Evolutionary conservation across 2,888 invertebrate species (phyloP), one percentile per base, ranked within the genome.

Genomic region (Apeira syringaria): DNA sequence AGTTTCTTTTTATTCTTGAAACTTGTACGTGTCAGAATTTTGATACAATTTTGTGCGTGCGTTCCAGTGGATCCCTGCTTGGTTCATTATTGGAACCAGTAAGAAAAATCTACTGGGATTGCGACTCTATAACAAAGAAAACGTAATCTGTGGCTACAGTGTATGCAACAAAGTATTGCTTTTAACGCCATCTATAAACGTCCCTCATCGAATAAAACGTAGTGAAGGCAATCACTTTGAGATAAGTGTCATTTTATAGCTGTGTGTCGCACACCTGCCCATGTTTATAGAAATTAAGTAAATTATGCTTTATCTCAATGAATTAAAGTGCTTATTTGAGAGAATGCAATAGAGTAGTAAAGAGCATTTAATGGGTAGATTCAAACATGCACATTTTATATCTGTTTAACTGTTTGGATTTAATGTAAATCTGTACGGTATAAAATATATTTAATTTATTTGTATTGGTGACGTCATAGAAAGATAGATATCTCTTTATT

Each of bases 201-300:
- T 15, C 15, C 15, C 15, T 15, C 15, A 15, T 11, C 10, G 10
- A 11, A 10, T 26, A 26, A 27, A 12, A 20, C 66, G 62, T 64
- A 65, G 50, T 49, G 50, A 64, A 55, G 28, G 58, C 63, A 71
- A 70, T 72, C 64, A 64, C 62, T 56, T 59, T 45, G 41, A 60
- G 56, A 59, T 59, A 63, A 71, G 67, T 61, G 64, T 57, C 61
- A 68, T 70, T 74, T 74, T 70, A 74, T 65, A 31, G 49, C 56
- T 39, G 48, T 42, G 37, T 53, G 51, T 60, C 56, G 9, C 9
- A 9, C 9, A 56, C 50, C 48, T 51, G 53, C 50, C 45, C 50
- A 60, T 58, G 47, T 53, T 59, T 50, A 56, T 18, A 25, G 5
- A 52, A 46, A 48, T 50, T 39, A 40, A 17, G 8, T 12, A 24